phyloP scores from a whole-genome alignment of 2,113 vertebrate genomes.

The Ornithorhynchus anatinus region DNA sequence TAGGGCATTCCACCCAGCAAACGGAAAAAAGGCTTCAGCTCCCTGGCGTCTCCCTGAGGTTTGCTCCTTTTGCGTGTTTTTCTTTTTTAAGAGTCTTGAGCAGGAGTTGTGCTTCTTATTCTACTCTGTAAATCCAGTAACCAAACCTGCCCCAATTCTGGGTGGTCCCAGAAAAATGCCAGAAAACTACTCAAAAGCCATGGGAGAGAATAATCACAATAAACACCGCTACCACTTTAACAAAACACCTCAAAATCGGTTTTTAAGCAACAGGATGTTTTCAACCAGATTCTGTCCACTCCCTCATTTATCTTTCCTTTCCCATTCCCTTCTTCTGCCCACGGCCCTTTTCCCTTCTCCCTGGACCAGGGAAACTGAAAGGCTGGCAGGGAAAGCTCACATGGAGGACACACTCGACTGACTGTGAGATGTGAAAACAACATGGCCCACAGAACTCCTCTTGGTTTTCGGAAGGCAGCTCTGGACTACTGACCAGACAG shows the following conservation, averaged over 20 bases:
- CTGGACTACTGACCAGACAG: conserved; percentile 19
- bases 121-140: conserved; percentile 63
- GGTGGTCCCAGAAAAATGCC: conserved; percentile 44
- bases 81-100: conserved; percentile 65
- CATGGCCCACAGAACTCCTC: conserved; percentile 31
- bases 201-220: conserved; percentile 48
- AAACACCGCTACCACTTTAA: conserved; percentile 44
- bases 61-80: conserved; percentile 63
- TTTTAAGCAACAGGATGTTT: conserved; percentile 57
- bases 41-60: conserved; percentile 65
- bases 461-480: conserved; percentile 37
- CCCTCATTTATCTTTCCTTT: accelerated
- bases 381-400: conserved; percentile 31
- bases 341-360: not conserved
- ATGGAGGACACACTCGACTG: conserved; percentile 1
- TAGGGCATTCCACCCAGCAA: conserved; percentile 46
- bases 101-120: conserved; percentile 45
- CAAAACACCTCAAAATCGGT: conserved; percentile 54
- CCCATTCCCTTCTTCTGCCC: not conserved
- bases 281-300: not conserved
- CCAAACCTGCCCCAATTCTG: conserved; percentile 56
- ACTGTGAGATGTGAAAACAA: not conserved
- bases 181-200: conserved; percentile 33
- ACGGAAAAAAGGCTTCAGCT: conserved; percentile 66
- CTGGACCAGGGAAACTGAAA: not conserved